Percentiles rank a stretch among this genome's conserved stretches.
Evolutionary conservation across 2,113 vertebrate genomes (phyloP).

Genomic region (Suricata suricatta): DNA sequence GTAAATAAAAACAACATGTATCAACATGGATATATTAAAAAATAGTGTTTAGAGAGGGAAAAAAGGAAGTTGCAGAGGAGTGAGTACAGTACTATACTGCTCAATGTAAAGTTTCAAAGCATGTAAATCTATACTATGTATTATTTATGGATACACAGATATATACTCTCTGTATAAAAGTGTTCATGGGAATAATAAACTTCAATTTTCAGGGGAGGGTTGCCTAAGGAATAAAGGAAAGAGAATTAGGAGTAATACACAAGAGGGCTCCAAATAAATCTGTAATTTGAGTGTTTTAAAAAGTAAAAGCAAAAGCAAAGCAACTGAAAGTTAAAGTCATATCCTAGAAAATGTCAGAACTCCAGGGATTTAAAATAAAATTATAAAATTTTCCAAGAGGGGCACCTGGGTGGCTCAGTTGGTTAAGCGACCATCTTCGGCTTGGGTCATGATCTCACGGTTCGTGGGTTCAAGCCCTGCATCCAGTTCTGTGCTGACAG

Average conservation of each 20-base stretch:
- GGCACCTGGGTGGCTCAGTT: too few species aligned
- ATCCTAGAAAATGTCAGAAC: slow-evolving; percentile 16
- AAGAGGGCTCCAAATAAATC: neutral
- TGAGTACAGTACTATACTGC: neutral
- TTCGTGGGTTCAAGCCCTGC: too few species aligned
- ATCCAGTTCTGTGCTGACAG: too few species aligned
- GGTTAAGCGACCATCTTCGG: too few species aligned
- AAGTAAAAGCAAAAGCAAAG: neutral
- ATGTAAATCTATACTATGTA: neutral
- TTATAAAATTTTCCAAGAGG: slow-evolving; percentile 3
- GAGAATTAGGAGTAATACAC: neutral
- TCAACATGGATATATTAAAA: neutral
- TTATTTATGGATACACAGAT: neutral
- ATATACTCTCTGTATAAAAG: neutral
- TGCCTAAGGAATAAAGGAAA: neutral
- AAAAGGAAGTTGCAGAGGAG: neutral
- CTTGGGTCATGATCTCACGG: too few species aligned
- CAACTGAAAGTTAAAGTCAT: neutral
- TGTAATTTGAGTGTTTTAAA: neutral
- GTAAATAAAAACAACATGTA: neutral
- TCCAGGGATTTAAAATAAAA: neutral
- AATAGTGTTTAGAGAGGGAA: neutral
- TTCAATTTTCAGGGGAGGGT: neutral
- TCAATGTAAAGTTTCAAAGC: neutral
- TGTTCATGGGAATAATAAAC: neutral